Base-by-base conservation (phyloP, 2,888 invertebrate genomes). In the Graphium colonna region DNA sequence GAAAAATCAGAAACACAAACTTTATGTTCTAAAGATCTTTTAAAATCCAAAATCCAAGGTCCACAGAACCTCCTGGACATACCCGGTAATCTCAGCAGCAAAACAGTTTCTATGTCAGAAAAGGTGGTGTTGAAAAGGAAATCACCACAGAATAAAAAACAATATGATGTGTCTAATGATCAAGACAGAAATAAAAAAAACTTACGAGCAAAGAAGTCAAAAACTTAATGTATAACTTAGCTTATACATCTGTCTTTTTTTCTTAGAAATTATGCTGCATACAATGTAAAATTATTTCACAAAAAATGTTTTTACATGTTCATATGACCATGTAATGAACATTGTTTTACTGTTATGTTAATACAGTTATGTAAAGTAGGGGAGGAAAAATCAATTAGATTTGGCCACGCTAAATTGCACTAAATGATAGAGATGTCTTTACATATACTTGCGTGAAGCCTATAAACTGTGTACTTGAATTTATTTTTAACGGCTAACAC, bases 61-160 rank as follows among this genome's bases (percentile, higher is more conserved):
- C 44, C 50, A 36, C 26, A 50, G 39, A 47, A 1, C n/a, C 40
- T 52, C 4, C 9, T 10, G 3, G 17, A 45, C 15, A 8, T 8
- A 47, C 18, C 39, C 16, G 26, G 4, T 26, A 7, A 46, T 0
- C 8, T 36, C 3, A 5, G n/a, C n/a, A 33, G 39, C 18, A 31
- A 40, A 15, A 21, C 17, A 1, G 15, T 3, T 18, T 13, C 17
- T 28, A 3, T n/a, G 39, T 45, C 16, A 56, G 47, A 39, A 56
- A 55, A 47, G 58, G 54, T 28, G 42, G 51, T 33, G 54, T 55
- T 44, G 57, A 59, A 54, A 58, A 60, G 65, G 55, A 74, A 69
- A 59, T 70, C 68, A 48, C 58, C 68, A 16, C 66, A 60, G 59
- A 62, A 54, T 51, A 68, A 65, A 60, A 44, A 51, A 52, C 41